Base-by-base conservation (phyloP, 2,797 vertebrate genomes). In the Psittacula derbiana region DNA sequence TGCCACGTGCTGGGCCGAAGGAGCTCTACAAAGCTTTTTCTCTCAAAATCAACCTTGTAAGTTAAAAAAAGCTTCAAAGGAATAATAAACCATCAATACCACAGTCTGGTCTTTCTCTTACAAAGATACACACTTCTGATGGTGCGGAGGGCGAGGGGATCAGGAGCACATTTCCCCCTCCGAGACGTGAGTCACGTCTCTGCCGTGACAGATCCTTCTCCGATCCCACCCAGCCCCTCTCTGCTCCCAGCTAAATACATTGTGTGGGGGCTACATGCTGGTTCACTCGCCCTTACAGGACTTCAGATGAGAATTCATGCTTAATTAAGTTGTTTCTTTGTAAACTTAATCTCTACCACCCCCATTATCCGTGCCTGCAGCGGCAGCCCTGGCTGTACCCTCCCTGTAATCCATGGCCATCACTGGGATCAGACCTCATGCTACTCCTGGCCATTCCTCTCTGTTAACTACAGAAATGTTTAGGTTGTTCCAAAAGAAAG, bases 141-240 rank as follows among this genome's bases (percentile, higher is more conserved):
- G 17, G 70, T 1, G 36, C 0, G 0, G 24, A 60, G 55, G 46
- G 62, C 0, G 0, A 84, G 73, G 17, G 43, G 62, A 50, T 1
- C 0, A 1, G 47, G 43, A 90, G 33, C 41, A 52, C 10, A 5
- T 38, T 52, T 66, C 6, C 52, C 41, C 55, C 58, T 53, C 41
- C 6, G 1, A n/a, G 70, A 11, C 0, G 0, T 0, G 12, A 38
- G 36, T 76, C 78, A 66, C 0, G 1, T 78, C 64, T 16, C 24
- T 31, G 27, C 52, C 3, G 0, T 6, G 15, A 11, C n/a, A 65
- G 15, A 31, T 43, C 53, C 44, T 65, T 31, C 67, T 50, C 33
- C 3, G 0, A 4, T 10, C 60, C 60, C 57, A 40, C 30, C 12
- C 14, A 0, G 70, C 38, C 76, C 67, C 66, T 41, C 64, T 44